A percentile compares a stretch with the other conserved stretches of the same genome.
phyloP scores from a whole-genome alignment of 2,797 vertebrate genomes.

The Pseudomugil gertrudae region DNA sequence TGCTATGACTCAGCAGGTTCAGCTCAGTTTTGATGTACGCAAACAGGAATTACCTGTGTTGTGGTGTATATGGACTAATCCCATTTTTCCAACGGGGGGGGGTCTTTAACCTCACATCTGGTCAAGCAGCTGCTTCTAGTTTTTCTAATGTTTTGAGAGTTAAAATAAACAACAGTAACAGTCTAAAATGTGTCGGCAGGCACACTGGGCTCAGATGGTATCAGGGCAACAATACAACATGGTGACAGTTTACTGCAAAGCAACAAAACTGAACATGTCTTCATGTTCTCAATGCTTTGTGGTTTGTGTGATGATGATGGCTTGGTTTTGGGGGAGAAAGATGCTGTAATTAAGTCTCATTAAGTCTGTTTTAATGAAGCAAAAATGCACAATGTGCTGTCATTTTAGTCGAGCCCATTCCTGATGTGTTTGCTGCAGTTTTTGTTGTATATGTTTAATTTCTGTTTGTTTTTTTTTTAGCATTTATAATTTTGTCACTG shows the following conservation, averaged over 20 bases:
- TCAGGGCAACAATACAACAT: not conserved
- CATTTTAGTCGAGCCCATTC: no score
- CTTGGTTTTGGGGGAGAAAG: not conserved
- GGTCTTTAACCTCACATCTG: not conserved
- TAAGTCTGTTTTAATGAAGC: no score
- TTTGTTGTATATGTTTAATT: no score
- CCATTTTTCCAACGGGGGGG: no score
- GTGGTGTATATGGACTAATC: not conserved
- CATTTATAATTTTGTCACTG: no score
- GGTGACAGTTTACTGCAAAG: not conserved
- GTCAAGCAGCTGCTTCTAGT: no score
- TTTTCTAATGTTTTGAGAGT: no score
- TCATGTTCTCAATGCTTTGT: not conserved
- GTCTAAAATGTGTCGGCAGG: not conserved
- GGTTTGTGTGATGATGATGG: not conserved
- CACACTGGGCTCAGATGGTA: constrained; percentile 26
- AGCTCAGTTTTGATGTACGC: not conserved
- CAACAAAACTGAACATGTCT: not conserved
- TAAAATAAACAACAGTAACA: not conserved
- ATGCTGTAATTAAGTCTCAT: not conserved
- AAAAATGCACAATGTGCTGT: no score
- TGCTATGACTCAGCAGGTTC: not conserved
- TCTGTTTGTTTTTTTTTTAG: no score
- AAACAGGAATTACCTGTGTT: not conserved
- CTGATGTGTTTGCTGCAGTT: no score